Base-by-base conservation (phyloP, 1,140 invertebrate species). In the Dreissena polymorpha region DNA sequence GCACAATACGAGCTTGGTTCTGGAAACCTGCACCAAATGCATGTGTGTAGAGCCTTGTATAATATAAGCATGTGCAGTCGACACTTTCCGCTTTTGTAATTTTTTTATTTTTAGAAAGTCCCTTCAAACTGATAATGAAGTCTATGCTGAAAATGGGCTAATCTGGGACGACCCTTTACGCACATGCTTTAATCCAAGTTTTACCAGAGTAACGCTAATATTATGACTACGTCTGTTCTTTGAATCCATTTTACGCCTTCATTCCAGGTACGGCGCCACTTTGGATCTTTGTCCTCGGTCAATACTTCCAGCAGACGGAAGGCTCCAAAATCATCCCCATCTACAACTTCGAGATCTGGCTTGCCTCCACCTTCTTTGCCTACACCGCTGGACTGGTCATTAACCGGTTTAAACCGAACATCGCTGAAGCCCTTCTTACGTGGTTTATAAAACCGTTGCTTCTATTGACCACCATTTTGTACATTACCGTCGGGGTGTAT, bases 391-490 rank as follows among this genome's bases (percentile, higher is more conserved):
- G 91, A 63, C 85, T 91, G 23, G 73, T 90, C 39, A 88, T 90
- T 55, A 90, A 90, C 80, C 73, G 88, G 10, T 91, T 89, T 70
- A 87, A 88, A 68, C 89, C 90, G 25, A 67, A 60, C 10, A 84
- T 90, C 25, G 90, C 91, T 10, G 90, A 92, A 73, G 90, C 86
- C 13, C 75, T 91, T 60, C 82, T 92, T 27, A 92, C 84, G 67
- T 92, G 91, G 91, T 75, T 92, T 63, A 90, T 91, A 71, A 91
- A 90, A 75, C 91, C 91, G 57, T 87, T 92, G 50, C 84, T 92
- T 67, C 88, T 92, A 27, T 86, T 92, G 55, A 88, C 89, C 51
- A 86, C 88, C 81, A 92, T 92, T 77, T 86, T 92, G 69, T 91
- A 91, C 74, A 89, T 92, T 85, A 92, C 91, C 16, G 86, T 92